Conservation (phyloP, 2,888 invertebrate species). For the Polyommatus icarus region DNA sequence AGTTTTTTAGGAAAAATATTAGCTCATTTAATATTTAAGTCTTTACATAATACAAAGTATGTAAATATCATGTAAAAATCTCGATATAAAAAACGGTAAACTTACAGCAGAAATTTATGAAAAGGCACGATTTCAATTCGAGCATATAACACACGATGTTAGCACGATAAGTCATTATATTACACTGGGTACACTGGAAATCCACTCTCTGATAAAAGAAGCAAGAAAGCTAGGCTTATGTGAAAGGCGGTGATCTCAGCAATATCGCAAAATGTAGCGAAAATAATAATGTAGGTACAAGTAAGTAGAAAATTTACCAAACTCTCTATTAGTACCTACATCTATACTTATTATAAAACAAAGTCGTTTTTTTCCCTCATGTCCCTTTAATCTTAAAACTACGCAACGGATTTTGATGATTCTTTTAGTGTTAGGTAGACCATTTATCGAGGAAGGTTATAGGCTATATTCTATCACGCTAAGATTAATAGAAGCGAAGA, state of each 20-base stretch:
- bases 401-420: too few species aligned
- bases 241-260: constrained; percentile 4
- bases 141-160: constrained; percentile 11
- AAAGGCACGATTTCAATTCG: constrained; percentile 27
- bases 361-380: too few species aligned
- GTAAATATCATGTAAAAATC: not conserved
- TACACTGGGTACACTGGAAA: constrained; percentile 24
- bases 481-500: too few species aligned
- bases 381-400: too few species aligned
- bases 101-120: not conserved
- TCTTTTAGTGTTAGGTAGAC: too few species aligned
- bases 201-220: constrained; percentile 26
- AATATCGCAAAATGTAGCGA: constrained; percentile 16
- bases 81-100: not conserved
- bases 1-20: not conserved
- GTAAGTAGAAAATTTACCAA: too few species aligned
- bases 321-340: too few species aligned
- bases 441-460: too few species aligned
- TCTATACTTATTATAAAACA: too few species aligned
- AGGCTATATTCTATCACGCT: too few species aligned
- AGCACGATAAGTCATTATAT: constrained; percentile 10
- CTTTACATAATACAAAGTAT: not conserved
- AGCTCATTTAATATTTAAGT: not conserved
- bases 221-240: constrained; percentile 27
- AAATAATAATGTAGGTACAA: not conserved